Evolutionary conservation across 2,113 vertebrate species (phyloP), one percentile per base, ranked within the genome.

Genomic region (Hippoglossus stenolepis): DNA sequence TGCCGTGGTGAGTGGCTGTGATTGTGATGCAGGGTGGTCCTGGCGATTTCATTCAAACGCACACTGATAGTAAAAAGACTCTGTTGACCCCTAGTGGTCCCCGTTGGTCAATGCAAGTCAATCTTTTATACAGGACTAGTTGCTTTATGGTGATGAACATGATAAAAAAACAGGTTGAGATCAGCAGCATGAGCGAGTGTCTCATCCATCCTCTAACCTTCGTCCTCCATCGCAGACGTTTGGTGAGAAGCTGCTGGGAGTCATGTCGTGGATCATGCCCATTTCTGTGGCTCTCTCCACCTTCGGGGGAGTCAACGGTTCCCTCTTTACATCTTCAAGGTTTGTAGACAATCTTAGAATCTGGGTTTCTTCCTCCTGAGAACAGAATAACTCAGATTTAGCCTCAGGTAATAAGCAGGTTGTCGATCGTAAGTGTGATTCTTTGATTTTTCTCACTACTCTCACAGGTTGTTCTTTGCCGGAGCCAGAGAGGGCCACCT

Each of bases 221-320:
- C 69, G 62, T 70, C 70, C 70, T 70, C 63, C 65, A 35, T 76
- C 72, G 61, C 87, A 97, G 96, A 97, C 96, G 3, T 98, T 98
- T 77, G 97, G 97, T 73, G 96, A 98, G 91, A 98, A 98, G 91
- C 94, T 97, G 60, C 89, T 98, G 43, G 97, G 97, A 2, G 95
- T 97, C 75, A 96, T 97, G 96, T 89, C 96, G 15, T 98, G 97
- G 96, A 96, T 98, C 91, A 98, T 98, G 96, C 97, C 97, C 91
- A 97, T 97, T 87, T 97, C 97, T 0, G 97, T 98, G 65, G 97
- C 97, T 61, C 93, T 98, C 49, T 97, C 96, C 78, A 98, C 97
- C 65, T 98, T 98, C 61, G 97, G 96, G 57, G 97, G 97, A 28
- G 97, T 98, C 76, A 98, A 95, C 62, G 97, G 94, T n/a, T 94